These are phyloP conservation scores for Drosophila kohkoa DNA, from an alignment of 1,140 invertebrate species.

Conservation along the genomic window DNA sequence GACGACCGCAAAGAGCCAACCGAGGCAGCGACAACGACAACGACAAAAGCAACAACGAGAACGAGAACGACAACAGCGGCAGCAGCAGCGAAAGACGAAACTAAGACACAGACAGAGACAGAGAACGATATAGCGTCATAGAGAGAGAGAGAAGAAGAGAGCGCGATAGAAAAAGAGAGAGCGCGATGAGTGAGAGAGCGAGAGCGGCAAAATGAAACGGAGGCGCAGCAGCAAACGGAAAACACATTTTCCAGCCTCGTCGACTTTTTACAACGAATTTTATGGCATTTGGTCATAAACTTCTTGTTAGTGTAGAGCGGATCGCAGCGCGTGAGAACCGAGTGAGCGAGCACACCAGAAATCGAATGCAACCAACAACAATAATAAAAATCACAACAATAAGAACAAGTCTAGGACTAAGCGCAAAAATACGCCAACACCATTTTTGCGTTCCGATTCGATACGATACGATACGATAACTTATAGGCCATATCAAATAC, in stretches of 20 bases:
- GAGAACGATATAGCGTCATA: constrained; percentile 3
- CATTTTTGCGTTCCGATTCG: not conserved
- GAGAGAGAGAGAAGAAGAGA: not conserved
- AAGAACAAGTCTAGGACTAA: constrained; percentile 1
- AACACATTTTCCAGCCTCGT: constrained; percentile 84
- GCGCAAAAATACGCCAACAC: constrained; percentile 47
- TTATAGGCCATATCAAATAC: constrained; percentile 6
- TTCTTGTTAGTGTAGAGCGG: constrained; percentile 85
- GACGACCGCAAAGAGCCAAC: constrained; percentile 53
- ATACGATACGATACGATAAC: not conserved
- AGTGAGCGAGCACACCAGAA: constrained; percentile 27
- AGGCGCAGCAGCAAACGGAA: constrained; percentile 67
- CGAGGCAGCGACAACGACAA: constrained; percentile 36
- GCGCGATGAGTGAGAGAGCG: not conserved
- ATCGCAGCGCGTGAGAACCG: constrained; percentile 74
- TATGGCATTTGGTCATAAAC: constrained; percentile 85
- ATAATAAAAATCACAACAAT: constrained; percentile 4
- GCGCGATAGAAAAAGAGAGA: constrained; percentile 1
- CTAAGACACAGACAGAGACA: constrained; percentile 24
- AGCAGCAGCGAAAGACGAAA: constrained; percentile 32
- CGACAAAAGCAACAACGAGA: not conserved
- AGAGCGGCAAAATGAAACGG: constrained; percentile 13
- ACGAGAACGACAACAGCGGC: constrained; percentile 2
- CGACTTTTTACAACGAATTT: constrained; percentile 84
- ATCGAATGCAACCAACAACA: constrained; percentile 35